Evolutionary conservation across 2,797 vertebrate genomes (phyloP).

Genomic region (Labeo calbasu): DNA sequence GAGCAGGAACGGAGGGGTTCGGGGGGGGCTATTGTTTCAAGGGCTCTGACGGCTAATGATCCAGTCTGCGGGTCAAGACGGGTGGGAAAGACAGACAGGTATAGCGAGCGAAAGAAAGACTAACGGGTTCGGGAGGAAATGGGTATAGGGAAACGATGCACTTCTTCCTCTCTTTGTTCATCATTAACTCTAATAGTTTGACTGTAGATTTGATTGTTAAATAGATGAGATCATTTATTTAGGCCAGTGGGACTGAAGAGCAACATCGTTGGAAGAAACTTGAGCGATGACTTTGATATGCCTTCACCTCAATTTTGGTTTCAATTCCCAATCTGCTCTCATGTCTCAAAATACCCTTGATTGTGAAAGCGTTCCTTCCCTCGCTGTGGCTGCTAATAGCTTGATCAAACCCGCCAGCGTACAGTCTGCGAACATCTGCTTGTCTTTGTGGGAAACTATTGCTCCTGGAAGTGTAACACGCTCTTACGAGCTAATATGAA

Average conservation of each 20-base stretch:
- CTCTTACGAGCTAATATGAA: constrained; percentile 65
- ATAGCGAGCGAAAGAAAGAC: constrained; percentile 24
- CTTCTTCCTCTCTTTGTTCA: constrained; percentile 16
- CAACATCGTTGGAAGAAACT: constrained; percentile 62
- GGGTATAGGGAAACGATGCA: constrained; percentile 14
- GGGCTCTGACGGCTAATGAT: constrained; percentile 80
- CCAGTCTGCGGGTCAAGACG: constrained; percentile 73
- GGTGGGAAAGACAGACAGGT: constrained; percentile 57
- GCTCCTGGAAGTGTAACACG: constrained; percentile 63
- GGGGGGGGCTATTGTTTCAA: constrained; percentile 79
- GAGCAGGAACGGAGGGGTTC: constrained; percentile 78
- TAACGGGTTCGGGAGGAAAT: constrained; percentile 10
- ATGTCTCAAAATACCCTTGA: constrained; percentile 74
- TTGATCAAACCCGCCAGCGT: constrained; percentile 74
- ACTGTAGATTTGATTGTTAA: constrained; percentile 48
- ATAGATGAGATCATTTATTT: constrained; percentile 48
- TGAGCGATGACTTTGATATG: constrained; percentile 76
- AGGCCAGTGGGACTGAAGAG: constrained; percentile 58
- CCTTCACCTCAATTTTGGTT: constrained; percentile 77
- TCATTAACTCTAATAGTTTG: constrained; percentile 39
- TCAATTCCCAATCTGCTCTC: constrained; percentile 73
- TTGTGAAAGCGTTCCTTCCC: constrained; percentile 67
- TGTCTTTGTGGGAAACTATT: constrained; percentile 64
- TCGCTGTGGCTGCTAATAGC: constrained; percentile 72
- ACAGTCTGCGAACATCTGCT: constrained; percentile 70